phyloP scores from a whole-genome alignment of 2,888 invertebrate genomes.

The Geophilus truncorum region DNA sequence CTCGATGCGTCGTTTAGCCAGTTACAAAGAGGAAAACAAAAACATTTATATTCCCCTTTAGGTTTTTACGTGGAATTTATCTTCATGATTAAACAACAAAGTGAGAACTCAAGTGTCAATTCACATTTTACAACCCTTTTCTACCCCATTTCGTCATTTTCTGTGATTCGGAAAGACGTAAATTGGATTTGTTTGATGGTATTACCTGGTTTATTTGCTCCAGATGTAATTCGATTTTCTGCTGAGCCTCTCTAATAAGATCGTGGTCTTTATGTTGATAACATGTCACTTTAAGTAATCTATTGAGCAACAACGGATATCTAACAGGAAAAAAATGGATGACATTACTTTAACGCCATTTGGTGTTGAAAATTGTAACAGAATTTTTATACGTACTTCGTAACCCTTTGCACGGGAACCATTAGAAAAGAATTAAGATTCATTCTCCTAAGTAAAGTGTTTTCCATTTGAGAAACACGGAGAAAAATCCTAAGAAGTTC shows the following conservation, averaged over 20 bases:
- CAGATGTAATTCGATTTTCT: conserved; percentile 85
- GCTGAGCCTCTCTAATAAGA: conserved; percentile 77
- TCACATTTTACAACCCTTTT: too few species aligned
- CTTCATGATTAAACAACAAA: too few species aligned
- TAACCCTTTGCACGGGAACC: conserved; percentile 95
- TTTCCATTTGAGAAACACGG: conserved; percentile 94
- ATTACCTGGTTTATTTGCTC: conserved; percentile 82
- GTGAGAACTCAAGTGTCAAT: too few species aligned
- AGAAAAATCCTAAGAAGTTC: conserved; percentile 89
- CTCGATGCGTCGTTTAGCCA: too few species aligned
- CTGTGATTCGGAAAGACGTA: too few species aligned
- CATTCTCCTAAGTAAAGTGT: conserved; percentile 85
- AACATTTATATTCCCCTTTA: too few species aligned
- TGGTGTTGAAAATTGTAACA: too few species aligned
- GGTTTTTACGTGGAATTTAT: too few species aligned
- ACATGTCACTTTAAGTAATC: conserved; percentile 85
- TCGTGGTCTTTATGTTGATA: conserved; percentile 70
- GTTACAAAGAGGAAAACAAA: too few species aligned
- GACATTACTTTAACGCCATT: neutral
- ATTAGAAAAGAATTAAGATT: conserved; percentile 96
- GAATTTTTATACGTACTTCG: conserved; percentile 57
- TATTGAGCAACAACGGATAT: conserved; percentile 83
- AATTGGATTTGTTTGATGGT: conserved; percentile 78
- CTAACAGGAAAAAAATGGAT: conserved; percentile 40
- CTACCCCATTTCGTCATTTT: too few species aligned